Evolutionary conservation across 2,888 invertebrate species (phyloP).

Genomic region (Pristionchus arcanus): DNA sequence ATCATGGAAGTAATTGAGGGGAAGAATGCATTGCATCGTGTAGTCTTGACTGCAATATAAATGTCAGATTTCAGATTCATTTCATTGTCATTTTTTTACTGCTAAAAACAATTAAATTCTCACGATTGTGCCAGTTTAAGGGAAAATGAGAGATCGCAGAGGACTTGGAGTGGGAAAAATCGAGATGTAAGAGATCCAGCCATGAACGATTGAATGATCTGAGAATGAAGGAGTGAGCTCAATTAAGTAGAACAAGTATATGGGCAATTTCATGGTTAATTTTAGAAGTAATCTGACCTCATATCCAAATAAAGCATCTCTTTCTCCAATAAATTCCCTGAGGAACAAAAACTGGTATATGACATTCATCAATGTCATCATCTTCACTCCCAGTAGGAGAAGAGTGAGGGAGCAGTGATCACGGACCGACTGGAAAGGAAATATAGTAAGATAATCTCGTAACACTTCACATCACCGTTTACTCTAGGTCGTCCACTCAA

Average conservation of each 20-base stretch:
- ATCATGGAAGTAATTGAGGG: constrained; percentile 50
- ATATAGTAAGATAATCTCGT: background rate
- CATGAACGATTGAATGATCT: background rate
- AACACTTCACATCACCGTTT: background rate
- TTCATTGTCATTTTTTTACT: background rate
- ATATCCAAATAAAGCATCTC: background rate
- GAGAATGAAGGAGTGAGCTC: background rate
- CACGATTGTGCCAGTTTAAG: background rate
- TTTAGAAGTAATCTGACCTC: background rate
- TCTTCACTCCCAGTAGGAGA: background rate
- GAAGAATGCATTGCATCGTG: constrained; percentile 27
- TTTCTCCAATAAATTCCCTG: background rate
- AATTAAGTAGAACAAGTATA: background rate
- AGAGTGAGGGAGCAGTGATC: background rate
- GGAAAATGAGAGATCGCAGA: background rate
- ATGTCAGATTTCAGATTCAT: too few relatives aligned
- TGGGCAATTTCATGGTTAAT: too few relatives aligned
- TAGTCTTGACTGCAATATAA: background rate
- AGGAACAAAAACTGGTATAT: constrained; percentile 12
- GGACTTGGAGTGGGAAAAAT: constrained; percentile 22
- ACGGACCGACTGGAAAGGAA: background rate
- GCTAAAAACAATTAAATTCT: background rate
- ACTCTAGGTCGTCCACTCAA: too few relatives aligned
- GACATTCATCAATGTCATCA: background rate
- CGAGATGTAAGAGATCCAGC: background rate